These are phyloP conservation scores for Apostichopus parvimensis DNA, from an alignment of 35 echinoderm and acorn worm species.

Conservation along the genomic window DNA sequence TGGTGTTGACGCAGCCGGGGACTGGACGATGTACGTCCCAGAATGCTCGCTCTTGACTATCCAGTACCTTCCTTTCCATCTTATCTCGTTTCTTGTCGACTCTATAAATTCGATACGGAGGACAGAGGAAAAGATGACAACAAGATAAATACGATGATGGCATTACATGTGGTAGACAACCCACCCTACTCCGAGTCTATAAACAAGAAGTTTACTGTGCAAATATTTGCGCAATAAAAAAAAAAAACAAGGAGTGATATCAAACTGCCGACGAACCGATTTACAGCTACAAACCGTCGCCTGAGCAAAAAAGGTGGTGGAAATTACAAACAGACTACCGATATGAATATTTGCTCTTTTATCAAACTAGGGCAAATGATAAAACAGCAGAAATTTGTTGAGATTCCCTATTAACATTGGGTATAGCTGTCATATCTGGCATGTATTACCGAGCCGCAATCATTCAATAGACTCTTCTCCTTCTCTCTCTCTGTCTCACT, in stretches of 20 bases:
- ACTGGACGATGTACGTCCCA: conserved; percentile 99
- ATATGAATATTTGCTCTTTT: conserved; percentile 20
- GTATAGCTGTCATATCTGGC: background rate
- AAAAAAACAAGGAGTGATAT: background rate
- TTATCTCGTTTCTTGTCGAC: conserved; percentile 99
- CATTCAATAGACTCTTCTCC: background rate
- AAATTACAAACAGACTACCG: background rate
- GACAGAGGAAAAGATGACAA: background rate
- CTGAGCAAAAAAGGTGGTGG: background rate
- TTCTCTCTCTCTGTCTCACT: background rate
- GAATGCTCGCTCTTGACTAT: conserved; percentile 99
- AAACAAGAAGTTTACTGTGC: background rate
- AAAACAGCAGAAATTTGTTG: background rate
- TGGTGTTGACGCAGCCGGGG: conserved; percentile 97
- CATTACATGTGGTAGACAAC: background rate
- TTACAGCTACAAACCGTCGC: background rate
- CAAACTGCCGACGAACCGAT: background rate
- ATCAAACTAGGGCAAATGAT: background rate
- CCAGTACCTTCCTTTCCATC: conserved; percentile 97
- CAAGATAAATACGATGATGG: background rate
- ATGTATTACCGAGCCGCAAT: background rate
- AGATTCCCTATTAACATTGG: background rate
- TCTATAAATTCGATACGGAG: conserved; percentile 38
- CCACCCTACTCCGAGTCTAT: background rate
- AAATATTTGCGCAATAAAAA: conserved; percentile 39